phyloP scores from a whole-genome alignment of 2,888 invertebrate species.

The Idaea dimidiata region DNA sequence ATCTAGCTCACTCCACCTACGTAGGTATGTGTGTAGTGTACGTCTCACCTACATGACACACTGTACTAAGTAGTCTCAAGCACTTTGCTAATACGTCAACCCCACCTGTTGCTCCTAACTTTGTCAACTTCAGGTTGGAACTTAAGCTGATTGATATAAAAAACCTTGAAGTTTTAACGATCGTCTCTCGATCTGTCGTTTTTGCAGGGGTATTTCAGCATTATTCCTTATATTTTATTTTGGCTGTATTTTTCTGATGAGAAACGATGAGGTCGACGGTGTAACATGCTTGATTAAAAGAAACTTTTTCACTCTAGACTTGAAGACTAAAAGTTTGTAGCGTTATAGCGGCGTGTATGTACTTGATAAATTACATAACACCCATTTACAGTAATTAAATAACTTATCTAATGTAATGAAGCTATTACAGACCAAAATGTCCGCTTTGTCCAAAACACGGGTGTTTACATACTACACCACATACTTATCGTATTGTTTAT shows the following conservation, averaged over 20 bases:
- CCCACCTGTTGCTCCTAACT: not conserved
- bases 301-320: no score
- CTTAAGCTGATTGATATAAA: not conserved
- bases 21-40: not conserved
- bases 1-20: not conserved
- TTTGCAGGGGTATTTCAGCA: not conserved
- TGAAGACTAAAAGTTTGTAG: no score
- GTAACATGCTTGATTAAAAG: no score
- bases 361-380: not conserved
- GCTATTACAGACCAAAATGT: no score
- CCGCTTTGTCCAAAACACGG: not conserved
- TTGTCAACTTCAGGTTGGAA: not conserved
- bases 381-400: not conserved
- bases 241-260: no score
- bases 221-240: not conserved
- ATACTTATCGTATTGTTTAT: conserved; percentile 20
- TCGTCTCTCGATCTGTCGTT: not conserved
- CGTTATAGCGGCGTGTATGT: no score
- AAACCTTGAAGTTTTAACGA: not conserved
- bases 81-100: conserved; percentile 8
- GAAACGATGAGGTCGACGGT: no score
- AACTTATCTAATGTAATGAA: not conserved
- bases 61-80: conserved; percentile 4
- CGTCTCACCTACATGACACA: conserved; percentile 6
- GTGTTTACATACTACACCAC: conserved; percentile 15